phyloP scores from a whole-genome alignment of 2,113 vertebrate species.

The Silurus asotus region DNA sequence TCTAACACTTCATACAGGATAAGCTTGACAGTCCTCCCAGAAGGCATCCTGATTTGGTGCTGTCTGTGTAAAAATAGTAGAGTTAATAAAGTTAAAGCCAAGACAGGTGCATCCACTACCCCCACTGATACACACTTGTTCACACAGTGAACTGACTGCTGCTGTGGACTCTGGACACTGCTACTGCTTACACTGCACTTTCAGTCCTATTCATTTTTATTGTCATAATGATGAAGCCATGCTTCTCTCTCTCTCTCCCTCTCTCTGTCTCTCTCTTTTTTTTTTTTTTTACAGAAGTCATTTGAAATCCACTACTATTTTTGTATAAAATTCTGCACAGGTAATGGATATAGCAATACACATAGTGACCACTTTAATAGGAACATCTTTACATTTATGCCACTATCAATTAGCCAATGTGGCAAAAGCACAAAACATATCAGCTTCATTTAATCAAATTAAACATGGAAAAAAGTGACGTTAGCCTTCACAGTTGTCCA shows the following conservation, averaged over 20 bases:
- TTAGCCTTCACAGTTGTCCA: background rate
- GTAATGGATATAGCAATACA: background rate
- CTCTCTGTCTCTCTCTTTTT: too few species aligned
- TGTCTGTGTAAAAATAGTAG: conserved; percentile 15
- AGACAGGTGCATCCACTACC: conserved; percentile 47
- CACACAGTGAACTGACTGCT: conserved; percentile 5
- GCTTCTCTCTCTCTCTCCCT: conserved; percentile 23
- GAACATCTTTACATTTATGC: background rate
- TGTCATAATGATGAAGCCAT: conserved; percentile 63
- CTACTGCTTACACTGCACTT: conserved; percentile 67
- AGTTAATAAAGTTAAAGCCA: conserved; percentile 14
- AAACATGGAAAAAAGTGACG: background rate
- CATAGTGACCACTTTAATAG: background rate
- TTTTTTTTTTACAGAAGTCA: too few species aligned
- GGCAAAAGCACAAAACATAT: too few species aligned
- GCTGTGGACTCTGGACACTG: conserved; percentile 70
- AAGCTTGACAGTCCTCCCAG: conserved; percentile 73
- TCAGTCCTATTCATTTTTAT: conserved; percentile 65
- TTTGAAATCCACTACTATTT: too few species aligned
- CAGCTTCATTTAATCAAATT: background rate
- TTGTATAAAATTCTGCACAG: background rate
- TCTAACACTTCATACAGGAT: conserved; percentile 74
- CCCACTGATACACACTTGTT: conserved; percentile 38
- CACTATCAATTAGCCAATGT: background rate
- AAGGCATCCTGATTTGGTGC: conserved; percentile 64